Evolutionary conservation across 2,113 vertebrate genomes (phyloP).

Genomic region (Nesoenas mayeri): DNA sequence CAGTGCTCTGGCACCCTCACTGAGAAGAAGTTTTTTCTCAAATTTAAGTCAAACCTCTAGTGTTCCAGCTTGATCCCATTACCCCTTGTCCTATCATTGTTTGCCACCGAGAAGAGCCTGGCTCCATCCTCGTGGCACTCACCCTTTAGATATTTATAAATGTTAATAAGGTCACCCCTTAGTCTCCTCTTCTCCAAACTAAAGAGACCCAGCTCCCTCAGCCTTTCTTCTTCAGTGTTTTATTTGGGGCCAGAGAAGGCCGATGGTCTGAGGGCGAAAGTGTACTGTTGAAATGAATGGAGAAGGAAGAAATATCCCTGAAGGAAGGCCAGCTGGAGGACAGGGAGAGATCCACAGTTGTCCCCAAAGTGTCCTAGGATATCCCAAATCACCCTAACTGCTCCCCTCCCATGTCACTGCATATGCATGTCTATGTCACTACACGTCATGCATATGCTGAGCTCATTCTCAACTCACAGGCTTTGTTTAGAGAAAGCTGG

Average conservation of each 20-base stretch:
- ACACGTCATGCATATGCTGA: neutral
- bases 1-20: too few relatives aligned
- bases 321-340: neutral
- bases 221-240: neutral
- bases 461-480: neutral
- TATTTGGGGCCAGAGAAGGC: neutral
- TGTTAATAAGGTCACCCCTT: too few relatives aligned
- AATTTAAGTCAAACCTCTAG: too few relatives aligned
- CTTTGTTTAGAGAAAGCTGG: constrained; percentile 41
- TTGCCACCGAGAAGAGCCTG: too few relatives aligned
- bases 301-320: neutral
- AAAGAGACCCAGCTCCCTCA: too few relatives aligned
- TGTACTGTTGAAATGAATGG: neutral
- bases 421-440: neutral
- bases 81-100: too few relatives aligned
- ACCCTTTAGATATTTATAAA: too few relatives aligned
- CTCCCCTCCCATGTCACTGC: neutral
- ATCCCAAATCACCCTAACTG: neutral
- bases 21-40: too few relatives aligned
- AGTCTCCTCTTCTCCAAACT: too few relatives aligned
- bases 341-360: neutral
- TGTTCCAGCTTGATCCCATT: too few relatives aligned
- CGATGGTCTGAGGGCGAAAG: neutral
- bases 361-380: neutral
- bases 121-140: too few relatives aligned